Evolutionary conservation across 1,140 invertebrate genomes (phyloP), one percentile per base, ranked within the genome.

Genomic region (Drosophila willistoni): DNA sequence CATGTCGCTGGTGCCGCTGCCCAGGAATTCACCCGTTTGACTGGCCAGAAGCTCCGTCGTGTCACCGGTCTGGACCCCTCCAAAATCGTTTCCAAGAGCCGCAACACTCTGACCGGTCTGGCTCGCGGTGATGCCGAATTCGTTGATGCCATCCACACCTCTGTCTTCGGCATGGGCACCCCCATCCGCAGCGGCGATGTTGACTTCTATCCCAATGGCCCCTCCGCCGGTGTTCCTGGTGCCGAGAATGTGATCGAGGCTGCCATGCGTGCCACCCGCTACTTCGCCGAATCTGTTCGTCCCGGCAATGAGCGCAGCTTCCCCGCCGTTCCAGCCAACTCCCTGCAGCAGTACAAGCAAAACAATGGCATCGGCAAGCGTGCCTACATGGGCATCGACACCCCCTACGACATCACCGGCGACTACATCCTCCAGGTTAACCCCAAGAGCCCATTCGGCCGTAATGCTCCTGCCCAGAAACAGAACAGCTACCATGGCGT

Each of bases 161-260:
- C 95, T 69, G 94, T 94, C 14, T 95, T 95, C 0, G 94, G 95
- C 59, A 94, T 96, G 84, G 96, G 96, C 5, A 94, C 96, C 54
- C 91, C 93, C 57, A 93, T 94, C 61, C 94, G 94, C 36, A 92
- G 94, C 77, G 96, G 96, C 13, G 93, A 95, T 73, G 94, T 93
- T 7, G 96, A 97, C 90, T 97, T 97, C 93, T 97, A 94, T 85
- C 96, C 96, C 0, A 97, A 97, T 91, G 94, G 95, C 9, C 89
- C 75, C 9, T 57, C 59, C 3, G 1, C 79, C 9, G 69, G 89
- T 72, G 93, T 94, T 68, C 94, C 94, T 13, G 92, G 93, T 66
- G 93, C 94, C 66, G 80, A 87, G 64, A 73, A 92, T 81, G 91
- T 95, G 62, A 93, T 94, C 3, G 96, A 95, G 81, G 95, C 95